A percentile compares a stretch with the other conserved stretches of the same genome.
Conservation (phyloP, 2,888 invertebrate species). For the Mycalesis mineus region DNA sequence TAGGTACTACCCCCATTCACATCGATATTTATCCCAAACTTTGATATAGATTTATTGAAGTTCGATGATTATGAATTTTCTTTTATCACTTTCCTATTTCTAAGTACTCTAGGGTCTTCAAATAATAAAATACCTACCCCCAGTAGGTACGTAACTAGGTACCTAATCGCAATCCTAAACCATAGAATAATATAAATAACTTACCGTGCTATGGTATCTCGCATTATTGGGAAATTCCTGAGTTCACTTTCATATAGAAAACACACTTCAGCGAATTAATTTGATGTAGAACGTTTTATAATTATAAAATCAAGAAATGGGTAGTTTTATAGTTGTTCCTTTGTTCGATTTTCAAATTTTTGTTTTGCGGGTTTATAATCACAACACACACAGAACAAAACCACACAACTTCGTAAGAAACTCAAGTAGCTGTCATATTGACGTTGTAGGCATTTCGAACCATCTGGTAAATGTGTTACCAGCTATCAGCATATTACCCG, state of each 20-base stretch:
- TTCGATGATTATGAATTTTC: too few species aligned
- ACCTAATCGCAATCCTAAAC: too few species aligned
- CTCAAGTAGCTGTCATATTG: background rate
- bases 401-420: background rate
- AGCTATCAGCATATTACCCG: background rate
- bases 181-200: background rate
- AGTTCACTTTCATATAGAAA: background rate
- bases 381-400: background rate
- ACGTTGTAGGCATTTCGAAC: background rate
- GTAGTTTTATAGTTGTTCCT: background rate
- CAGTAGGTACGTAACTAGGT: too few species aligned
- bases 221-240: background rate
- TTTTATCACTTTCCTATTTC: too few species aligned
- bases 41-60: too few species aligned
- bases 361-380: background rate
- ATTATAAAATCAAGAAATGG: background rate
- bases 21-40: too few species aligned
- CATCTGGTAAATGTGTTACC: background rate
- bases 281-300: background rate
- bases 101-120: too few species aligned
- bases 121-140: too few species aligned
- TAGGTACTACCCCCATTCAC: too few species aligned
- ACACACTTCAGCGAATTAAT: background rate
- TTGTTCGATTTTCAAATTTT: background rate
- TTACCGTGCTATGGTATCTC: background rate